Base-by-base conservation (phyloP, 1,140 invertebrate species). In the Drosophila virilis region DNA sequence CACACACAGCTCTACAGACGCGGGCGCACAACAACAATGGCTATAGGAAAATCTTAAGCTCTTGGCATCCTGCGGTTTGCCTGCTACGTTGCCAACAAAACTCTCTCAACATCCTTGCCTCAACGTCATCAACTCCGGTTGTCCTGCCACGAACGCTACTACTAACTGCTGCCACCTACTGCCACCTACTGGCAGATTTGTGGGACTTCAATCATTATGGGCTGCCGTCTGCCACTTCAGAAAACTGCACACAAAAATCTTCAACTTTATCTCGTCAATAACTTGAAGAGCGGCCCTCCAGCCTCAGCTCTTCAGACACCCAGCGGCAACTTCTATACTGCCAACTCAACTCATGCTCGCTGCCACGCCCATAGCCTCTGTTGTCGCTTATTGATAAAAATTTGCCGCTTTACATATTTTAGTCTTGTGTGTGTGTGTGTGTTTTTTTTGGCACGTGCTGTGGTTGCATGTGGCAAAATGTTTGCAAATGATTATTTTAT, bases 181-280 rank as follows among this genome's bases (percentile, higher is more conserved):
- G 22, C 22, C 22, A 28, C 22, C 48, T 67, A 33, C 48, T 59
- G 22, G 33, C n/a, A 35, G 51, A 43, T 68, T 64, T 40, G 38
- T 50, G 66, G 62, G 40, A 78, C 68, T 69, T 84, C 71, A 74
- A 86, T 86, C 84, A 86, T 86, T 78, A 85, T 86, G 79, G 78
- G 61, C 68, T 79, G 57, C 81, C 64, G 72, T 67, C 79, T 77
- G 83, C 66, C 83, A 89, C 83, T 88, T 88, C 80, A 86, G 83
- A 89, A 80, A 89, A 89, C 51, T 89, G 84, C 83, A 88, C 83
- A 88, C 80, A 71, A 89, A 88, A 88, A 89, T 88, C 84, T 78
- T 88, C 84, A 88, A 88, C 85, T 88, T 89, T 88, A 88, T 88
- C 84, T 84, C 85, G 84, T 88, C 84, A 88, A 88, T 88, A 88